phyloP scores from a whole-genome alignment of 2,113 vertebrate genomes.

The Cettia cetti region DNA sequence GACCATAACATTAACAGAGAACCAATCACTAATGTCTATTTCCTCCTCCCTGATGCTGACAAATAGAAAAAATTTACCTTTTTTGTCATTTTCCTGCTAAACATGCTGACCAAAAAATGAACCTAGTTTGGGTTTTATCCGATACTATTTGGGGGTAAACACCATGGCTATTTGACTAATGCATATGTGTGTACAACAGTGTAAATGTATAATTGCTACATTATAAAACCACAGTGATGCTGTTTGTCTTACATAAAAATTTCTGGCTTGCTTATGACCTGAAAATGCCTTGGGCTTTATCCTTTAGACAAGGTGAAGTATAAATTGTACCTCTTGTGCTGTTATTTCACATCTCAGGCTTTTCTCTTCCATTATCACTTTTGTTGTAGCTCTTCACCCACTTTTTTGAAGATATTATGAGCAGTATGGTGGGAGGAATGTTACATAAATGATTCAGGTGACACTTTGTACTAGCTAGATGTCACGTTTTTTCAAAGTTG shows the following conservation, averaged over 20 bases:
- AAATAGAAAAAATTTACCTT: background rate
- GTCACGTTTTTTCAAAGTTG: slow-evolving; percentile 9
- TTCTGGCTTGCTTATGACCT: background rate
- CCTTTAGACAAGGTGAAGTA: slow-evolving; percentile 1
- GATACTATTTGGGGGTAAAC: background rate
- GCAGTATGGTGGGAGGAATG: slow-evolving; percentile 15
- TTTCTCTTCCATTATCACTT: slow-evolving; percentile 33
- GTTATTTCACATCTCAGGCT: background rate
- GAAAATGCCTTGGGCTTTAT: background rate
- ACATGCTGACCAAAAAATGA: background rate
- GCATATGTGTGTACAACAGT: background rate
- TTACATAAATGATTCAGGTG: slow-evolving; percentile 50
- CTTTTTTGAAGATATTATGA: slow-evolving; percentile 41
- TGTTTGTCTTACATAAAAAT: background rate
- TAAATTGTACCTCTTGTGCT: slow-evolving; percentile 1
- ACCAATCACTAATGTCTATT: background rate
- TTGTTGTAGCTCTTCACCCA: slow-evolving; percentile 19
- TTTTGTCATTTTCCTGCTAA: background rate
- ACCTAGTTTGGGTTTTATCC: background rate
- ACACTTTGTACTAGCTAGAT: slow-evolving; percentile 35
- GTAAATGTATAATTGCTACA: background rate
- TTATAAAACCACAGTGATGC: background rate
- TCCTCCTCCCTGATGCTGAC: background rate
- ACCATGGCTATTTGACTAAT: background rate
- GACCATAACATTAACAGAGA: background rate